phyloP scores from a whole-genome alignment of 2,797 vertebrate genomes.

The Hapalemur alaotrensis region DNA sequence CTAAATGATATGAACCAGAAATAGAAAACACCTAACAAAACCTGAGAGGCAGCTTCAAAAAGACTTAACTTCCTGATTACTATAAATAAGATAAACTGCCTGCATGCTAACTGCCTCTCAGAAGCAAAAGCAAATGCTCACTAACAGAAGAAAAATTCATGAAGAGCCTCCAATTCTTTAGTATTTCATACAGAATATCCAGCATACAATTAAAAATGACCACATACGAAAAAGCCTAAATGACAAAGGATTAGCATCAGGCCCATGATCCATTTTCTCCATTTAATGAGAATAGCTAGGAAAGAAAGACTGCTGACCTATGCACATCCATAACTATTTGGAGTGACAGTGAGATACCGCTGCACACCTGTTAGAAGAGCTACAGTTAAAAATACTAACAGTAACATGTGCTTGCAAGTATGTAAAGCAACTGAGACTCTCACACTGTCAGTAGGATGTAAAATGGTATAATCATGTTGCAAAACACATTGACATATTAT shows the following conservation, averaged over 20 bases:
- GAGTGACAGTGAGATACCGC: background rate
- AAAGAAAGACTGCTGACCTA: background rate
- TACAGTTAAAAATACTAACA: background rate
- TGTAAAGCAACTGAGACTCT: background rate
- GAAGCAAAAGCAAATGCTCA: background rate
- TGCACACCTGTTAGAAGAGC: background rate
- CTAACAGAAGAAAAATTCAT: background rate
- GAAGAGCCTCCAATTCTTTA: background rate
- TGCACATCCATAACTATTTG: background rate
- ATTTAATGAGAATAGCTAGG: background rate
- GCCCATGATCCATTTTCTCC: background rate
- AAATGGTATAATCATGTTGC: background rate
- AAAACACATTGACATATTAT: background rate
- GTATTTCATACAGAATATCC: slow-evolving; percentile 17
- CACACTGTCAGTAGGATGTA: background rate
- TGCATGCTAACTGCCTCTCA: background rate
- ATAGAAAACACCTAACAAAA: background rate
- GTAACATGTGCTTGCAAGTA: background rate
- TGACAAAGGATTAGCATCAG: background rate
- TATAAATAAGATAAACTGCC: background rate
- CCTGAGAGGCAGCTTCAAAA: background rate
- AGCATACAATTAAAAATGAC: background rate
- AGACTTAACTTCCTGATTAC: background rate
- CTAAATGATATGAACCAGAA: background rate
- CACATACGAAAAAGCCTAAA: background rate